Base-by-base conservation (phyloP, 2,888 invertebrate species). In the Prenolepis imparis region DNA sequence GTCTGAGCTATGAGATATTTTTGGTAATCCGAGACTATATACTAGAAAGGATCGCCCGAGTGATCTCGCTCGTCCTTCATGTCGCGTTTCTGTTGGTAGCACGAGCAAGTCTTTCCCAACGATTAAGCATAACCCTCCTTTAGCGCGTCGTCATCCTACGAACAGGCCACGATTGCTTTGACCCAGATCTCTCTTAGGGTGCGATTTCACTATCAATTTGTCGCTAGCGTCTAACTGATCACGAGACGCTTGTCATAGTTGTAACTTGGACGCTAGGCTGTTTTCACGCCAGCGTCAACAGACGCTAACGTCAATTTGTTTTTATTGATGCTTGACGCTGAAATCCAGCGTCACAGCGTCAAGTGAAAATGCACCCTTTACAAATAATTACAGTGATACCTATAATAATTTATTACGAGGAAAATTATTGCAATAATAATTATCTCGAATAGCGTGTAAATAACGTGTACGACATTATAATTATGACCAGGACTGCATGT, bases 1-100 rank as follows among this genome's bases (percentile, higher is more conserved):
- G 84, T 86, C 85, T 85, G 90, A 90, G 90, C 57, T 85, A 90
- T 84, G 87, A 87, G 90, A 91, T 92, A 90, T 91, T 92, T 92
- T 92, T 85, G 89, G 92, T 92, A 92, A 93, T 91, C 88, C 88
- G 91, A 92, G 90, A 92, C 91, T 87, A 48, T 72, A 88, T 84
- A 28, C 28, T 28, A 86, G 88, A 86, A 89, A 87, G 86, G 86
- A 82, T 78, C 77, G 82, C 75, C 63, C 64, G 81, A 84, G 87
- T 84, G 88, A 88, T 70, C 64, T 85, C 24, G 67, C 18, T 44
- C 28, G 52, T 2, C 59, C 68, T 57, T 24, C 48, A 6, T 41
- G 36, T 63, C 36, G 28, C 41, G 55, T 78, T 68, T 70, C 61
- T 67, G 48, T 32, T 84, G 82, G 84, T 89, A 86, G 85, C 84